Conservation (phyloP, 2,113 vertebrate genomes). For the Elachura formosa region DNA sequence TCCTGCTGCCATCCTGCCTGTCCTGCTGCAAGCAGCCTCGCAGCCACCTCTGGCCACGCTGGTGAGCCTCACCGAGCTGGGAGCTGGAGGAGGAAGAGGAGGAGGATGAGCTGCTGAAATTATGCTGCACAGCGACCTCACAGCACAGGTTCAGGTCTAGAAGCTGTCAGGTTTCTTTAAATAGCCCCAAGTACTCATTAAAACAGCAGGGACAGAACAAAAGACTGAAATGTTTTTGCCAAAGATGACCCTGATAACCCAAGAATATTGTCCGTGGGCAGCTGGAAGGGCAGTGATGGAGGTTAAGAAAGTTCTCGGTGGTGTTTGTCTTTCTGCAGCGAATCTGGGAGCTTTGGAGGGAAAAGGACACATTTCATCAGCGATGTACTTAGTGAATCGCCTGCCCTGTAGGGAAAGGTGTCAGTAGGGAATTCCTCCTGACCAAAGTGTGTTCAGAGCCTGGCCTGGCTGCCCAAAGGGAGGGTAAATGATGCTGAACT, state of each 20-base stretch:
- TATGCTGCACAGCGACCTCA: background rate
- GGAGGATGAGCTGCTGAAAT: background rate
- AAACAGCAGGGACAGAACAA: background rate
- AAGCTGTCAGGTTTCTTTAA: background rate
- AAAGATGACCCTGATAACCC: background rate
- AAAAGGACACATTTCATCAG: background rate
- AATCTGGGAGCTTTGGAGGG: background rate
- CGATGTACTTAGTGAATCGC: background rate
- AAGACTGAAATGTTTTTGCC: background rate
- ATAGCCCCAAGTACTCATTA: background rate
- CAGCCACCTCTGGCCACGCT: rapidly evolving
- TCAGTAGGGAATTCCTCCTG: background rate
- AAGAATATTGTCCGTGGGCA: background rate
- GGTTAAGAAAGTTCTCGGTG: rapidly evolving
- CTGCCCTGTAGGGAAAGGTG: background rate
- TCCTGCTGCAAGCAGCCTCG: rapidly evolving
- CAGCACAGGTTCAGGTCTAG: background rate
- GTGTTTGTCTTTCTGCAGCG: background rate
- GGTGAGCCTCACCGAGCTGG: rapidly evolving
- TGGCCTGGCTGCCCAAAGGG: background rate
- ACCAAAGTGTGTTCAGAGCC: background rate
- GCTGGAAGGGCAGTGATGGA: background rate
- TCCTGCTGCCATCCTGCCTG: rapidly evolving
- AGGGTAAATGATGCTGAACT: rapidly evolving
- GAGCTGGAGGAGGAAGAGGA: background rate